phyloP scores from a whole-genome alignment of 2,113 vertebrate species.

The Oostethus manadensis region DNA sequence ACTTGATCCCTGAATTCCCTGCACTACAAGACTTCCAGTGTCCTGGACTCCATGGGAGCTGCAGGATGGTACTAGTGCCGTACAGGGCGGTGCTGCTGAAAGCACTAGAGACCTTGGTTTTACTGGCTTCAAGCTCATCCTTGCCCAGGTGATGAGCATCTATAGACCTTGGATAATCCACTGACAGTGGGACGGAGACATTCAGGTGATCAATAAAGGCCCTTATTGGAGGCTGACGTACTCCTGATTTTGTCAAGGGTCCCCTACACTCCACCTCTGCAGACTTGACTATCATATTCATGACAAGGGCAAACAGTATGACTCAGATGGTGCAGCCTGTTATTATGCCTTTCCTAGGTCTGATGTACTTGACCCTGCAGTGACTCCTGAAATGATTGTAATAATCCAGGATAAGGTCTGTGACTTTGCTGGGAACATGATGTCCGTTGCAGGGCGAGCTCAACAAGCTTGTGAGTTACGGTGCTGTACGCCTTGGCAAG shows the following conservation, averaged over 20 bases:
- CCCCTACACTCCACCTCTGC: neutral
- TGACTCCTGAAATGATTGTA: neutral
- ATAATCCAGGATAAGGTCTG: neutral
- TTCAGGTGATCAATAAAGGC: neutral
- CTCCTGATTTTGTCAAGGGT: neutral
- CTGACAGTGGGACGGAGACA: neutral
- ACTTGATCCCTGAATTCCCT: too few relatives aligned
- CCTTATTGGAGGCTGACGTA: neutral
- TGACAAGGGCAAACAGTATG: neutral
- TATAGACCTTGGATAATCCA: too few relatives aligned
- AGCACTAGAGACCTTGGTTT: too few relatives aligned
- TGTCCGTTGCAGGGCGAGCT: neutral
- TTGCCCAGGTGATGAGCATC: too few relatives aligned
- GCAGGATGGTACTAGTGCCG: too few relatives aligned
- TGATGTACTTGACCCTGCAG: neutral
- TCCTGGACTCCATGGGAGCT: too few relatives aligned
- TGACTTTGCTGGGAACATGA: neutral
- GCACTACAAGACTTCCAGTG: too few relatives aligned
- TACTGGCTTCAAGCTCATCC: too few relatives aligned
- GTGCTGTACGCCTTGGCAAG: neutral
- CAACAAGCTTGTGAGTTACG: neutral
- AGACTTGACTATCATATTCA: neutral
- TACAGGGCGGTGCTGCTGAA: too few relatives aligned
- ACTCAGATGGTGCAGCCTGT: neutral
- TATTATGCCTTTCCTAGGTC: neutral